Conservation (phyloP, 2,888 invertebrate species). For the Acrocyrtus sp. region DNA sequence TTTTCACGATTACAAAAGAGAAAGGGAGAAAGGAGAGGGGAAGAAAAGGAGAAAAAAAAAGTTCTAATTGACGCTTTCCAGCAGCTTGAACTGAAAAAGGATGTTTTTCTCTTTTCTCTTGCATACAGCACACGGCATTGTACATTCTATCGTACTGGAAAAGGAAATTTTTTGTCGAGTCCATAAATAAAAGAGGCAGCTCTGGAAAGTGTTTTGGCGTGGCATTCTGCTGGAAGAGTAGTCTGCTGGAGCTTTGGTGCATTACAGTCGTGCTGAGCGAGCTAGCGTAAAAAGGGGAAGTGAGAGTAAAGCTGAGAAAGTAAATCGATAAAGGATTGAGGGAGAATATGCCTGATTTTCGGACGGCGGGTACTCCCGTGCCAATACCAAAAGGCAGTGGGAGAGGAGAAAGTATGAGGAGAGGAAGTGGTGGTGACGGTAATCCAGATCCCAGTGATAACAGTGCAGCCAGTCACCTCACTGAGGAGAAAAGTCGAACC, state of each 20-base stretch:
- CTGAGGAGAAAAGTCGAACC: conserved; percentile 30
- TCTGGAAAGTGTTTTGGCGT: too few species aligned
- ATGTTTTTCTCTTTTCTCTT: too few species aligned
- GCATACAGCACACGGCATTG: too few species aligned
- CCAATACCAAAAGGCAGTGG: conserved; percentile 58
- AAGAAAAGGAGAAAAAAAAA: neutral
- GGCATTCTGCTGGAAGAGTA: too few species aligned
- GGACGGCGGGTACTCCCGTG: conserved; percentile 59
- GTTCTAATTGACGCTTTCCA: conserved; percentile 25
- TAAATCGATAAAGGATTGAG: conserved; percentile 30
- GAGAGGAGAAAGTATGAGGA: conserved; percentile 16
- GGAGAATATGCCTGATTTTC: conserved; percentile 60
- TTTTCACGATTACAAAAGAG: too few species aligned
- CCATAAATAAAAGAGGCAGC: too few species aligned
- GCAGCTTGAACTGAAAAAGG: too few species aligned
- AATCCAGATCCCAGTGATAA: conserved; percentile 6
- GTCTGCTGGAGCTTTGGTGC: too few species aligned
- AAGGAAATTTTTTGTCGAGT: too few species aligned
- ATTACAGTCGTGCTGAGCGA: too few species aligned
- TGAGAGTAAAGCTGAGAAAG: neutral
- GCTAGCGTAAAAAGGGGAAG: conserved; percentile 14
- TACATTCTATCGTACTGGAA: too few species aligned
- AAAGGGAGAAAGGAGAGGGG: conserved; percentile 2
- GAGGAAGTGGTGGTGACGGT: neutral
- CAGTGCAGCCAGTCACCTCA: conserved; percentile 15